Evolutionary conservation across 1,140 invertebrate species (phyloP).

Genomic region (Parapsyche elsis): DNA sequence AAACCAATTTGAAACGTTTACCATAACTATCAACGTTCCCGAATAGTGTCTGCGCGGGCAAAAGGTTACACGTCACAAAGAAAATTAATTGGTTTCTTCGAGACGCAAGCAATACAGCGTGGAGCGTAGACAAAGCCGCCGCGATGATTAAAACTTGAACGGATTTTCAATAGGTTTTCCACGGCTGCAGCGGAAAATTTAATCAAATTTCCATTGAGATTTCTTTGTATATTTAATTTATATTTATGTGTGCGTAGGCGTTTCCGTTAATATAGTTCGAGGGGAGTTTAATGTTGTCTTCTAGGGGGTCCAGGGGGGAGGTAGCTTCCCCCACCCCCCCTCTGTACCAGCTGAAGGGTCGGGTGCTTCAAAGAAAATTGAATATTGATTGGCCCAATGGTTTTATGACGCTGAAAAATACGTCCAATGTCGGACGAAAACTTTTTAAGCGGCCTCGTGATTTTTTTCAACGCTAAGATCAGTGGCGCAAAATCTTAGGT

Average conservation of each 20-base stretch:
- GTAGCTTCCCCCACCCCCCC: too few relatives aligned
- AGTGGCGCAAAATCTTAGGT: too few relatives aligned
- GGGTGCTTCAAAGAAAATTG: constrained; percentile 41
- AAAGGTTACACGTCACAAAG: constrained; percentile 7
- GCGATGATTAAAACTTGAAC: constrained; percentile 29
- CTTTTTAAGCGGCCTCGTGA: neutral
- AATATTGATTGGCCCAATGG: constrained; percentile 40
- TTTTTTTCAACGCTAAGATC: too few relatives aligned
- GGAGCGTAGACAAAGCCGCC: neutral
- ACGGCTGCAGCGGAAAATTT: constrained; percentile 10
- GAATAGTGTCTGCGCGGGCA: too few relatives aligned
- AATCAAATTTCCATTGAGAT: constrained; percentile 28
- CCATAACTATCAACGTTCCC: too few relatives aligned
- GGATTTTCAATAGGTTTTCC: constrained; percentile 17
- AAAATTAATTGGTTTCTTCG: constrained; percentile 22
- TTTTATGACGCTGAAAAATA: constrained; percentile 41
- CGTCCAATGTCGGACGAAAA: constrained; percentile 4
- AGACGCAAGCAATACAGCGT: neutral
- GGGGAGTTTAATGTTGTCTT: constrained; percentile 34
- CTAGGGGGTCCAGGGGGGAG: neutral
- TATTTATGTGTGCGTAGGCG: neutral
- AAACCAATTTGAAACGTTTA: too few relatives aligned
- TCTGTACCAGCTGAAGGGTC: neutral
- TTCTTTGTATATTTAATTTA: neutral
- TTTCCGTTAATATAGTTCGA: constrained; percentile 16